phyloP scores from a whole-genome alignment of 2,797 vertebrate genomes.

The Sebastes steindachneri region DNA sequence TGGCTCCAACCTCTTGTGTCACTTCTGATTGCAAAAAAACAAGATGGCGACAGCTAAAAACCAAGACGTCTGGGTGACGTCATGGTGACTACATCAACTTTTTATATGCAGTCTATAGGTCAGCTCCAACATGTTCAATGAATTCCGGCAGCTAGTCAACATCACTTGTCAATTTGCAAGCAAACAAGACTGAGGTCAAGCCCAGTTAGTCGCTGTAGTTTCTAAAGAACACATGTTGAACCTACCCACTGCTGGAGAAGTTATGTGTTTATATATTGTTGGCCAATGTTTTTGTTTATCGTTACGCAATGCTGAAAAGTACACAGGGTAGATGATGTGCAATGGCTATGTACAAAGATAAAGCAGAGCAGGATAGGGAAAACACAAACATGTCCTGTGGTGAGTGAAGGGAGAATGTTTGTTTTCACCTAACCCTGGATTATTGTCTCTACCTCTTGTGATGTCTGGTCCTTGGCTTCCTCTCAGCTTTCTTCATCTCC shows the following conservation, averaged over 20 bases:
- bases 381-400: conserved; percentile 46
- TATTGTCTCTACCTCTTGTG: conserved; percentile 35
- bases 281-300: not conserved
- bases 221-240: not conserved
- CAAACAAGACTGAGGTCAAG: not conserved
- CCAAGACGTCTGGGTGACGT: too few species aligned
- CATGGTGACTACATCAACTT: too few species aligned
- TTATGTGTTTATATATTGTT: not conserved
- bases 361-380: conserved; percentile 29
- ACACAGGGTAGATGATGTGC: conserved; percentile 4
- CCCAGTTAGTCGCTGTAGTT: not conserved
- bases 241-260: not conserved
- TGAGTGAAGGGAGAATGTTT: conserved; percentile 36
- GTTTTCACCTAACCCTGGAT: conserved; percentile 36
- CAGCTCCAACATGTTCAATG: too few species aligned
- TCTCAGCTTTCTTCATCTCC: conserved; percentile 16
- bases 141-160: not conserved
- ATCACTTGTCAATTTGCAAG: not conserved
- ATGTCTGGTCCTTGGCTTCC: conserved; percentile 18
- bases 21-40: too few species aligned
- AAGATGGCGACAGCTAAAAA: too few species aligned
- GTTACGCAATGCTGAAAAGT: conserved; percentile 1
- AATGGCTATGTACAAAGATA: conserved; percentile 31
- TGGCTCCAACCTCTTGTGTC: too few species aligned
- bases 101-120: too few species aligned